Conservation (phyloP, 2,797 vertebrate species). For the Alectoris magna region DNA sequence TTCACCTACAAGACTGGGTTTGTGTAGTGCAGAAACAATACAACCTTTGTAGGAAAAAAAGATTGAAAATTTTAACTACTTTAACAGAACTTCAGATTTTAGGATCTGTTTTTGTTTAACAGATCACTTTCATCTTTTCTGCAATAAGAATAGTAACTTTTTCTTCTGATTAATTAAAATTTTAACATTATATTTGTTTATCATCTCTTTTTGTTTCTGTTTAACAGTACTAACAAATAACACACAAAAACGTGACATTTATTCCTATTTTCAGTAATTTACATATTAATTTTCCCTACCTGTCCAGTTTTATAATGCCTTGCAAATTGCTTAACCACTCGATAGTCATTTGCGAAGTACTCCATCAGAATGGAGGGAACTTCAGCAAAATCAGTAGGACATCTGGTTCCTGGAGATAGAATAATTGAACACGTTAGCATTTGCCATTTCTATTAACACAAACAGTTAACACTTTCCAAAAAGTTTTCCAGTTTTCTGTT, state of each 20-base stretch:
- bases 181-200: background rate
- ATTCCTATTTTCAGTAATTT: background rate
- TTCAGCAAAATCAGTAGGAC: constrained; percentile 97
- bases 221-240: background rate
- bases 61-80: background rate
- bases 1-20: background rate
- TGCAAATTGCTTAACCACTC: constrained; percentile 95
- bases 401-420: constrained; percentile 89
- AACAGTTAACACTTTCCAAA: constrained; percentile 49
- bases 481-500: constrained; percentile 48
- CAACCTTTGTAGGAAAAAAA: background rate
- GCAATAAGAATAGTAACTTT: background rate
- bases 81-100: background rate
- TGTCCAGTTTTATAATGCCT: constrained; percentile 96
- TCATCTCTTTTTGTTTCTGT: background rate
- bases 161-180: background rate
- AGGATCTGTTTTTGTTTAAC: background rate
- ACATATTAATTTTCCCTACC: constrained; percentile 78
- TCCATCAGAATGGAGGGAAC: constrained; percentile 99
- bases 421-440: constrained; percentile 17
- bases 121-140: background rate
- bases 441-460: constrained; percentile 39
- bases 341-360: constrained; percentile 95
- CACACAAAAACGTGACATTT: background rate
- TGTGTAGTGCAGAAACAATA: background rate